phyloP scores from a whole-genome alignment of 2,797 vertebrate species.

The Zenarchopterus dispar region DNA sequence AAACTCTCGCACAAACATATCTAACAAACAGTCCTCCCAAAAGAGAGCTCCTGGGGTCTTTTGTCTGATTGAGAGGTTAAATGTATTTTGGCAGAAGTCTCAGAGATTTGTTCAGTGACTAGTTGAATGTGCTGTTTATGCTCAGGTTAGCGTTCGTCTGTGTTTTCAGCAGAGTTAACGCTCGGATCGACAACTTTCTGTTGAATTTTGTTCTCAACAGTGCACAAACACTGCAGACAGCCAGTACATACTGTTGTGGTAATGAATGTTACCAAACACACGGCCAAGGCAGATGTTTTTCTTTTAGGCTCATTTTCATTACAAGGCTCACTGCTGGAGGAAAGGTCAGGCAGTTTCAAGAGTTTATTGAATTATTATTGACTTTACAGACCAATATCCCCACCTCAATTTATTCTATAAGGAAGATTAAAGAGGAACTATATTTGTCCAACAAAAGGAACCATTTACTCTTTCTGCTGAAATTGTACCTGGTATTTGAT shows the following conservation, averaged over 20 bases:
- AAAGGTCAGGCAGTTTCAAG: conserved; percentile 28
- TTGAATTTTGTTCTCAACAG: conserved; percentile 15
- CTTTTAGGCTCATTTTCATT: conserved; percentile 46
- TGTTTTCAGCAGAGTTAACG: conserved; percentile 41
- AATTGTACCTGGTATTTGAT: too few relatives aligned
- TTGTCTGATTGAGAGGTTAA: conserved; percentile 70
- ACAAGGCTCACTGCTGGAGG: conserved; percentile 2
- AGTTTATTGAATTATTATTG: conserved; percentile 15
- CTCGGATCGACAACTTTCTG: conserved; percentile 35
- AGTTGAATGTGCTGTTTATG: conserved; percentile 47
- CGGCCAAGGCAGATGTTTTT: conserved; percentile 53
- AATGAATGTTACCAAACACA: conserved; percentile 31
- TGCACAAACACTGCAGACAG: conserved; percentile 9
- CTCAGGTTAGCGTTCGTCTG: conserved; percentile 53
- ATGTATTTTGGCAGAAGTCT: conserved; percentile 73
- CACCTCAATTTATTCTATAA: conserved; percentile 7
- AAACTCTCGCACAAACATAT: conserved; percentile 40
- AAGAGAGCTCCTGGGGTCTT: conserved; percentile 47
- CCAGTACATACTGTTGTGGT: conserved; percentile 24
- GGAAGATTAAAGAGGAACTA: background rate
- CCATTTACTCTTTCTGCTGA: background rate
- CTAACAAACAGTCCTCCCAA: conserved; percentile 52
- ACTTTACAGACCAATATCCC: conserved; percentile 7
- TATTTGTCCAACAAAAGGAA: background rate
- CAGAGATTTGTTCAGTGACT: conserved; percentile 43